Conservation (phyloP, 2,888 invertebrate genomes). For the Dorcus hopei region DNA sequence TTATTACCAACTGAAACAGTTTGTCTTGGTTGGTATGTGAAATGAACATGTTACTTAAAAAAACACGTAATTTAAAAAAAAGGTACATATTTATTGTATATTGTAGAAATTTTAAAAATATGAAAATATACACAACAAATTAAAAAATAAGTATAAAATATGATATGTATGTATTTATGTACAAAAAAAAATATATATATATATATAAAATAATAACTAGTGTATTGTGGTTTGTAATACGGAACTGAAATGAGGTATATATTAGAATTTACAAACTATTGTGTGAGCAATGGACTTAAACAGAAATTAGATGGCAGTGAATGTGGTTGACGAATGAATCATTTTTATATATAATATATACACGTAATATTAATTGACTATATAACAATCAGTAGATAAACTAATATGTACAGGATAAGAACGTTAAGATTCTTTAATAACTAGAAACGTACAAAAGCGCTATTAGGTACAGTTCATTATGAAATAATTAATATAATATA, state of each 20-base stretch:
- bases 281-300: slow-evolving; percentile 22
- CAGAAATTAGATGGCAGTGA: slow-evolving; percentile 21
- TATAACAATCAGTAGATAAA: not conserved
- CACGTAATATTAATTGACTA: not conserved
- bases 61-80: too few species aligned
- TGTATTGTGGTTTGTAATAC: too few species aligned
- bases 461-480: not conserved
- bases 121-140: too few species aligned
- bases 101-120: too few species aligned
- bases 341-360: not conserved
- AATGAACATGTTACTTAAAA: too few species aligned
- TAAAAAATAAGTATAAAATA: too few species aligned
- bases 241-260: slow-evolving; percentile 34
- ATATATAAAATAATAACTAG: slow-evolving; percentile 9
- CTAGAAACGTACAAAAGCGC: too few species aligned
- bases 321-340: slow-evolving; percentile 19
- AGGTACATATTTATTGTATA: too few species aligned
- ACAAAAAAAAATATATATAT: slow-evolving; percentile 18
- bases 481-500: not conserved
- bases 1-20: too few species aligned
- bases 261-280: slow-evolving; percentile 22
- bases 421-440: not conserved
- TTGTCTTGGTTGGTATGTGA: too few species aligned
- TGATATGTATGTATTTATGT: not conserved
- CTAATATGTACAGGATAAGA: not conserved